Evolutionary conservation across 2,113 vertebrate species (phyloP).

Genomic region (Hipposideros armiger): DNA sequence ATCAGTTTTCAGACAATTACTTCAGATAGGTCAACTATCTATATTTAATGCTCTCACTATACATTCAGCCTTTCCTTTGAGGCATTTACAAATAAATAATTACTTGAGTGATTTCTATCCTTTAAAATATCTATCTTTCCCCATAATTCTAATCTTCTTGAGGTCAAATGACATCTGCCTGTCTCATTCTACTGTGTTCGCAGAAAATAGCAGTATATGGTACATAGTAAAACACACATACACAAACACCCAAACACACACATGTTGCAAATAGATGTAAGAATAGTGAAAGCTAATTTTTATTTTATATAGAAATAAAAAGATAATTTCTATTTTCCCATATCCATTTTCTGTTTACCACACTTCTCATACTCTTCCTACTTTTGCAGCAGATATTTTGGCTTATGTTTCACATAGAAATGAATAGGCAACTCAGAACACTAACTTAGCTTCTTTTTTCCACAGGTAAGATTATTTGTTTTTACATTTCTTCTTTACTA

Average conservation of each 20-base stretch:
- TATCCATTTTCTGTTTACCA: background rate
- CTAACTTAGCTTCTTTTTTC: background rate
- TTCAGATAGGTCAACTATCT: background rate
- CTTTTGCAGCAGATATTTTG: background rate
- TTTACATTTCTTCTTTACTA: background rate
- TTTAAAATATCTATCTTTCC: background rate
- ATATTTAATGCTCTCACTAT: background rate
- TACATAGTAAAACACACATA: background rate
- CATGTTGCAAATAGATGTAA: background rate
- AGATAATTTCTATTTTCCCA: background rate
- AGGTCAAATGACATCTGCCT: background rate
- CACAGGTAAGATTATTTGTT: background rate
- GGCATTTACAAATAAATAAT: background rate
- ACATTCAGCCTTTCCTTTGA: background rate
- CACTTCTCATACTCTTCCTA: background rate
- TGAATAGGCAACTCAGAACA: background rate
- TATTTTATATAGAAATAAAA: conserved; percentile 7
- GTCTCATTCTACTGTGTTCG: background rate
- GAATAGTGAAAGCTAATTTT: background rate
- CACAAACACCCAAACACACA: background rate
- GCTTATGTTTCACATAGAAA: background rate
- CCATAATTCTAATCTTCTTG: background rate
- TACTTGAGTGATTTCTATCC: background rate
- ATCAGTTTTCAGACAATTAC: background rate
- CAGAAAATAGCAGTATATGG: background rate